Conservation (phyloP, 2,113 vertebrate genomes). For the Myrmecobius fasciatus region DNA sequence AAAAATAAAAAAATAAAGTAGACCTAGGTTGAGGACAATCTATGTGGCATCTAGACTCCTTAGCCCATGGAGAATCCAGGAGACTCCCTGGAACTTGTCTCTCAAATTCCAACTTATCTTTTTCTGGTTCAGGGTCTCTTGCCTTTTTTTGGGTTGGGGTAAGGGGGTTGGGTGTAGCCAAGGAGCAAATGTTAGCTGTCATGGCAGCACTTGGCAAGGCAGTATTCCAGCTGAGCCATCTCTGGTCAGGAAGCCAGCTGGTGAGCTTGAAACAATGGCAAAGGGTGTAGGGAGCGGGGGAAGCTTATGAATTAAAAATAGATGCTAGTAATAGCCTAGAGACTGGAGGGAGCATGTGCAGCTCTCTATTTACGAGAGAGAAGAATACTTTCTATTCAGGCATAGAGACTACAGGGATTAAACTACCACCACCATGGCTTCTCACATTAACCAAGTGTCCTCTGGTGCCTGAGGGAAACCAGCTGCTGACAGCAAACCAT, state of each 20-base stretch:
- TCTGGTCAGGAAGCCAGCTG: slow-evolving; percentile 69
- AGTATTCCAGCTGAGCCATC: neutral
- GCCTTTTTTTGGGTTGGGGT: neutral
- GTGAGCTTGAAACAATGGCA: slow-evolving; percentile 61
- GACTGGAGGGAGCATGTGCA: slow-evolving; percentile 61
- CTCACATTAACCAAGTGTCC: slow-evolving; percentile 19
- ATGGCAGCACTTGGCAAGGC: slow-evolving; percentile 54
- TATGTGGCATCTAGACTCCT: neutral
- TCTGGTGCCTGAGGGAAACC: slow-evolving; percentile 28
- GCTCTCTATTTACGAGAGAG: slow-evolving; percentile 71
- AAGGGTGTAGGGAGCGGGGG: slow-evolving; percentile 61
- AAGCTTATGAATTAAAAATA: slow-evolving; percentile 82
- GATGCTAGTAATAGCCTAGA: slow-evolving; percentile 69
- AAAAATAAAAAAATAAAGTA: no score
- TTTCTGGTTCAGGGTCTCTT: neutral
- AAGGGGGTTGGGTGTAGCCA: neutral
- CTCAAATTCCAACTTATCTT: neutral
- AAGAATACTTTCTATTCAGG: slow-evolving; percentile 76
- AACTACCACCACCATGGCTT: slow-evolving; percentile 11
- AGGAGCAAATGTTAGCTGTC: slow-evolving; percentile 41
- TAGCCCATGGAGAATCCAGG: neutral
- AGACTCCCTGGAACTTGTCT: neutral
- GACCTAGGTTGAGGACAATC: slow-evolving; percentile 10
- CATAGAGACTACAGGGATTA: slow-evolving; percentile 35
- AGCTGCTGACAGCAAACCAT: slow-evolving; percentile 16